Conservation (phyloP, 2,113 vertebrate genomes). For the Nyctereutes procyonoides region DNA sequence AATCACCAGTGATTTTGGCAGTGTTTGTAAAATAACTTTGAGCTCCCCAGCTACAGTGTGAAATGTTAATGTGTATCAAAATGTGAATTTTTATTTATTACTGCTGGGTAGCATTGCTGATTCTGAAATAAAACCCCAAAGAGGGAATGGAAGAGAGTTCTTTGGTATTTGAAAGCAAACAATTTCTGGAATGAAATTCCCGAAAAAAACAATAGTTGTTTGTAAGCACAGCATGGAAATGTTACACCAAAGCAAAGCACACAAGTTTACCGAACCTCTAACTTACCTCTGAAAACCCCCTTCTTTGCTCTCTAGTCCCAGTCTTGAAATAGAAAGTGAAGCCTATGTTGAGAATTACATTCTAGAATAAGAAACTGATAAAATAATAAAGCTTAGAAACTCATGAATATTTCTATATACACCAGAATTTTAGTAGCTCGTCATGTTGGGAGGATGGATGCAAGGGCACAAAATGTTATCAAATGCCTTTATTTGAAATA, state of each 20-base stretch:
- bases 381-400: slow-evolving; percentile 36
- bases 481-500: slow-evolving; percentile 17
- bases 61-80: background rate
- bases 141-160: background rate
- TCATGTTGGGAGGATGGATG: background rate
- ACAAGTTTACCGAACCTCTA: background rate
- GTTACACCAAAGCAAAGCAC: background rate
- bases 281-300: slow-evolving; percentile 32
- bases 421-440: background rate
- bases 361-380: background rate
- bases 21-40: slow-evolving; percentile 1
- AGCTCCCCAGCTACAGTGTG: background rate
- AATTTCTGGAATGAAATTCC: slow-evolving; percentile 43
- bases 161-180: slow-evolving; percentile 58
- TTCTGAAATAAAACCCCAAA: slow-evolving; percentile 26
- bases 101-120: background rate
- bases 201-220: slow-evolving; percentile 59
- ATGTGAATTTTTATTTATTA: slow-evolving; percentile 28
- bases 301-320: slow-evolving; percentile 8
- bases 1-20: slow-evolving; percentile 35
- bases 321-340: background rate
- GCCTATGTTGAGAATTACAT: background rate
- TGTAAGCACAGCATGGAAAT: slow-evolving; percentile 13
- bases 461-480: background rate
- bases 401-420: background rate